Base-by-base conservation (phyloP, 1,140 invertebrate species). In the Drosophila melanica region DNA sequence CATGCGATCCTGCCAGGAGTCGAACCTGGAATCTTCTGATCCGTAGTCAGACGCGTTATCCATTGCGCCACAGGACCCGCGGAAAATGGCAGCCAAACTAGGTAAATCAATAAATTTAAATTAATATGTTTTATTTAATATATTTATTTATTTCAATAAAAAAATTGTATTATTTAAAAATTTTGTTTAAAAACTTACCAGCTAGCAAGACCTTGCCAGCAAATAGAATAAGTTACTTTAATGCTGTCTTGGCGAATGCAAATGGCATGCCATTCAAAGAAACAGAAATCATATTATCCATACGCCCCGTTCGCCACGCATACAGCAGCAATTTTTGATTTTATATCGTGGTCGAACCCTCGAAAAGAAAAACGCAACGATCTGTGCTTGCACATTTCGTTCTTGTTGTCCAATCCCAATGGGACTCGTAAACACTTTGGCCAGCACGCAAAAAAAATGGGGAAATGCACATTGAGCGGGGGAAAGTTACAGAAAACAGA, bases 1-100 rank as follows among this genome's bases (percentile, higher is more conserved):
- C n/a, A n/a, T 20, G 4, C 93, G 94, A 94, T 93, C 94, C 93
- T 94, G 94, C 94, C 94, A 94, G 94, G 94, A 94, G 94, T 94
- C 94, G 94, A 94, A 94, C 94, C 94, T 94, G 94, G 94, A 94
- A 94, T 94, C 94, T 94, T 94, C 94, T 94, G 94, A 94, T 94
- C 94, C 94, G 94, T 94, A 94, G 94, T 94, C 94, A 92, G 94
- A 94, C 94, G 94, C 94, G 94, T 94, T 95, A 95, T 94, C 94
- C 94, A 93, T 95, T 95, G 94, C 94, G 94, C 94, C 94, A 95
- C 94, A 94, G 92, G 94, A 93, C 94, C 94, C n/a, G 9, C 3
- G 10, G 1, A 4, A 23, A 20, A 9, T 35, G 7, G 8, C 8
- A 9, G 33, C 33, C 4, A 23, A 23, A 23, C 1, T 3, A 23